phyloP scores from a whole-genome alignment of 2,888 invertebrate genomes.

The Epicampocera succincta region DNA sequence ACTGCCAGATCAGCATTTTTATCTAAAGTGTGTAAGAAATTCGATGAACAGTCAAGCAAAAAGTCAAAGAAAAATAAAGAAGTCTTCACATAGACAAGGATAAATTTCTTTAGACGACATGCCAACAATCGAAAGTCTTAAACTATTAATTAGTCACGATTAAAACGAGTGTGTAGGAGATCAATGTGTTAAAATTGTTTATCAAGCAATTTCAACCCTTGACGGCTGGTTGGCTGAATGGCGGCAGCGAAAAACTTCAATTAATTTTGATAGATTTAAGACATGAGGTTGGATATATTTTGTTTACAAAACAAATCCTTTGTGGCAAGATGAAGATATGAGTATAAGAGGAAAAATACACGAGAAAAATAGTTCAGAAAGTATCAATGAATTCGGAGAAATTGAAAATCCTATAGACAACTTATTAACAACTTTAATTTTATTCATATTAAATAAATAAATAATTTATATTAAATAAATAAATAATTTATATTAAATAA shows the following conservation, averaged over 20 bases:
- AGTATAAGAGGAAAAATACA: neutral
- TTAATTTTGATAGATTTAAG: conserved; percentile 23
- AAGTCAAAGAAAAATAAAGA: neutral
- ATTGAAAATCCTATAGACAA: too few species aligned
- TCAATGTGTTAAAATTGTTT: conserved; percentile 16
- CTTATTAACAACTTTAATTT: too few species aligned
- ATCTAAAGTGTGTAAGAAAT: conserved; percentile 41
- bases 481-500: too few species aligned
- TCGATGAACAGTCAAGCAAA: neutral
- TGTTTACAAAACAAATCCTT: neutral
- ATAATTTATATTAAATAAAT: too few species aligned
- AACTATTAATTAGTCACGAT: conserved; percentile 53
- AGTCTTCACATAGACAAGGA: conserved; percentile 21
- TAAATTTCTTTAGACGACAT: conserved; percentile 38
- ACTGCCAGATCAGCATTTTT: conserved; percentile 29
- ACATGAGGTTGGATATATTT: conserved; percentile 4
- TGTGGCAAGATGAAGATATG: neutral
- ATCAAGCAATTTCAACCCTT: neutral
- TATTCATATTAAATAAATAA: too few species aligned
- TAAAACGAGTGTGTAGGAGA: conserved; percentile 18
- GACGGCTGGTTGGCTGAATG: neutral
- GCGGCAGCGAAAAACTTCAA: conserved; percentile 12
- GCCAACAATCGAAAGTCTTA: conserved; percentile 41
- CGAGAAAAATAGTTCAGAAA: too few species aligned
- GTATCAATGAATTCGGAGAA: too few species aligned